Conservation (phyloP, 2,888 invertebrate genomes). For the Tenthredo mesomela region DNA sequence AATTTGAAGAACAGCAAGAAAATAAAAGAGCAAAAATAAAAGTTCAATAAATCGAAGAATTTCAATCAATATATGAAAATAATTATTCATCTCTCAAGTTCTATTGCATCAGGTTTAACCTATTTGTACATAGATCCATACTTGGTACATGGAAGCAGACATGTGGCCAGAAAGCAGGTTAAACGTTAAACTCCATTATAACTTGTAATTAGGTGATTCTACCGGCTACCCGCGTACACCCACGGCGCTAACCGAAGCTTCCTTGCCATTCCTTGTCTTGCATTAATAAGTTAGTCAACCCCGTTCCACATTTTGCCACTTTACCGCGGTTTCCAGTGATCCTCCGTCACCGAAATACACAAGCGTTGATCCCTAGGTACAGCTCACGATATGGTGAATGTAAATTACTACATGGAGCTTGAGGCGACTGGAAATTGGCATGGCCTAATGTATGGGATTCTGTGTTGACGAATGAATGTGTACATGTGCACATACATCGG, state of each 20-base stretch:
- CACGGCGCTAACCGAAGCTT: conserved; percentile 31
- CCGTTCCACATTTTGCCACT: conserved; percentile 33
- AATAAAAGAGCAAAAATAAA: not conserved
- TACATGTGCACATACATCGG: not conserved
- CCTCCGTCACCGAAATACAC: not conserved
- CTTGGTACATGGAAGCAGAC: conserved; percentile 33
- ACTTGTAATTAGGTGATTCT: conserved; percentile 65
- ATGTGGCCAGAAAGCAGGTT: conserved; percentile 55
- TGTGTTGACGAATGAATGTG: not conserved
- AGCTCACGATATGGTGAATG: not conserved
- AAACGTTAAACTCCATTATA: conserved; percentile 61
- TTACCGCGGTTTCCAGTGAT: not conserved
- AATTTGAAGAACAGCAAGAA: not conserved
- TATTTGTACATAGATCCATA: not conserved
- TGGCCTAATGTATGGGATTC: not conserved
- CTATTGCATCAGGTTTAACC: not conserved
- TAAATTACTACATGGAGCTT: conserved; percentile 6
- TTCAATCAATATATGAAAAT: not conserved
- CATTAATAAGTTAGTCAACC: conserved; percentile 36
- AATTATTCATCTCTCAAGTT: not conserved
- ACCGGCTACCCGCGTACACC: conserved; percentile 41
- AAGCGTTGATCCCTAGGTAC: not conserved
- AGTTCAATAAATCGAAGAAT: not conserved
- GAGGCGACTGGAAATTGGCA: conserved; percentile 29
- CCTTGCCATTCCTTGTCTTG: conserved; percentile 42